Evolutionary conservation across 2,888 invertebrate genomes (phyloP).

Genomic region (Lasioglossum calceatum): DNA sequence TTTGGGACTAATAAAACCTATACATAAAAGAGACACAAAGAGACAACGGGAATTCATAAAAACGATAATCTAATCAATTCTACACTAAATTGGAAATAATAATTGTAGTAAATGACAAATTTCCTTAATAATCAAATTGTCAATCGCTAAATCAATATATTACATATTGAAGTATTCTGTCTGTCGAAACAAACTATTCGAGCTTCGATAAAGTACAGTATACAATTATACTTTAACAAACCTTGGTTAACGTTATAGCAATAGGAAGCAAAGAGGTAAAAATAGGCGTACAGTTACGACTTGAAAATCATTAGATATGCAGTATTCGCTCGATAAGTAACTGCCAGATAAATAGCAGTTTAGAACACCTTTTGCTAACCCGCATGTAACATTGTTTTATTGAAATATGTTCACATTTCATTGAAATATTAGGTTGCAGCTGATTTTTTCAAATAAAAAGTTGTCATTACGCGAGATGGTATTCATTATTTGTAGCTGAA

Average conservation of each 20-base stretch:
- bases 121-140: constrained; percentile 28
- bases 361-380: not conserved
- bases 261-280: constrained; percentile 23
- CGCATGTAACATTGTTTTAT: not conserved
- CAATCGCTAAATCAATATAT: constrained; percentile 34
- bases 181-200: constrained; percentile 37
- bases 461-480: not conserved
- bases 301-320: constrained; percentile 22
- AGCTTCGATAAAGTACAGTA: constrained; percentile 29
- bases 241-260: constrained; percentile 16
- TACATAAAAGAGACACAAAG: constrained; percentile 19
- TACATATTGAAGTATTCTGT: constrained; percentile 36
- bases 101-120: constrained; percentile 20
- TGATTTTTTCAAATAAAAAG: not conserved
- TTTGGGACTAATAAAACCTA: constrained; percentile 24
- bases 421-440: not conserved
- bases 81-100: constrained; percentile 24
- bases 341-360: not conserved
- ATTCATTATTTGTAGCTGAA: not conserved
- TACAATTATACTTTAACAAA: constrained; percentile 29
- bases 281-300: constrained; percentile 11
- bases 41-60: constrained; percentile 19
- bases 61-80: constrained; percentile 32
- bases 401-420: not conserved
- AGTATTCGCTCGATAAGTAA: not conserved